phyloP scores from a whole-genome alignment of 2,888 invertebrate genomes.

The Tachina lurida region DNA sequence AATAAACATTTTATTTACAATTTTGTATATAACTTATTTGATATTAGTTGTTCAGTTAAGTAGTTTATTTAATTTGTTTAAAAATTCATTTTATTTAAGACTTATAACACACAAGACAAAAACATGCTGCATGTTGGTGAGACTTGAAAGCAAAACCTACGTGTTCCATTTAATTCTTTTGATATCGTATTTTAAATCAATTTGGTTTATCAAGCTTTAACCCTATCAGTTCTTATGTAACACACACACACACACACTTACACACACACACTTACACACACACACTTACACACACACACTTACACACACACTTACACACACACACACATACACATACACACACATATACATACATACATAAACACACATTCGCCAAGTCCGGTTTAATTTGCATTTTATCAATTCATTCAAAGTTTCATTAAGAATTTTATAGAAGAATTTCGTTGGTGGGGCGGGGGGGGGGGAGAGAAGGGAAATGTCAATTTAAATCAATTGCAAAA shows the following conservation, averaged over 20 bases:
- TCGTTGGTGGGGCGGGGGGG: too few relatives aligned
- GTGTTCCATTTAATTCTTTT: slow-evolving; percentile 47
- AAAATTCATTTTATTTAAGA: slow-evolving; percentile 34
- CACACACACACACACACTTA: neutral
- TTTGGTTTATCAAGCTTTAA: slow-evolving; percentile 47
- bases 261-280: neutral
- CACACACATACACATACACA: too few relatives aligned
- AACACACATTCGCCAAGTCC: slow-evolving; percentile 10
- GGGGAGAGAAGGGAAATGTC: neutral
- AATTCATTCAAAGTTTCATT: slow-evolving; percentile 14
- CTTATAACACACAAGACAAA: neutral
- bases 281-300: too few relatives aligned
- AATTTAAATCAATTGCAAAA: neutral
- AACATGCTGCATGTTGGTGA: slow-evolving; percentile 43
- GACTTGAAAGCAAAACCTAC: slow-evolving; percentile 52
- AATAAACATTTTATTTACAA: slow-evolving; percentile 51
- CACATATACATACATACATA: neutral
- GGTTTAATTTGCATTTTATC: slow-evolving; percentile 18
- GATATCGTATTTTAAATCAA: slow-evolving; percentile 23
- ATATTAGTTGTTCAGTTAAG: slow-evolving; percentile 3
- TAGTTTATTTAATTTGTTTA: slow-evolving; percentile 31
- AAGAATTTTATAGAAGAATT: neutral
- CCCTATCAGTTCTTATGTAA: slow-evolving; percentile 8
- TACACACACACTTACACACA: too few relatives aligned
- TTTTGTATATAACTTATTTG: slow-evolving; percentile 3